phyloP scores from a whole-genome alignment of 1,140 invertebrate species.

The Pachypeltis micranthus region DNA sequence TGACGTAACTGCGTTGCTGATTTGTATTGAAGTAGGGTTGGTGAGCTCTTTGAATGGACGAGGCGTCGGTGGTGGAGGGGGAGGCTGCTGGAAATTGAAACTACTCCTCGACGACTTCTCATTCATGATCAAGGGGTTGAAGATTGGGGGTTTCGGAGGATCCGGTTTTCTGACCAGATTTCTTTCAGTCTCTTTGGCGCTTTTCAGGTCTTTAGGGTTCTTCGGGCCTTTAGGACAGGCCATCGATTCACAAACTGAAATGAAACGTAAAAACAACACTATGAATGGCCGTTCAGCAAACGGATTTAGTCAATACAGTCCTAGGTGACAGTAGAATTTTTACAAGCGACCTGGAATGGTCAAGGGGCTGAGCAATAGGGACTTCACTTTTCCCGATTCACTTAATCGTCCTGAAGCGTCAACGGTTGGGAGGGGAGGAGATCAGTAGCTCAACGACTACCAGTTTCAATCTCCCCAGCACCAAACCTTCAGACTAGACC shows the following conservation, averaged over 20 bases:
- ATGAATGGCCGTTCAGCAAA: too few relatives aligned
- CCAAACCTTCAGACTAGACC: too few relatives aligned
- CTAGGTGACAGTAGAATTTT: too few relatives aligned
- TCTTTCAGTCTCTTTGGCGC: not conserved
- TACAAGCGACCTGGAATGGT: too few relatives aligned
- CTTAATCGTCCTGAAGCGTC: too few relatives aligned
- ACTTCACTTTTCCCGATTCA: too few relatives aligned
- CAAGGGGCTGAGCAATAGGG: too few relatives aligned
- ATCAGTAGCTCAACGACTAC: too few relatives aligned
- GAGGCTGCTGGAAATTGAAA: conserved; percentile 10
- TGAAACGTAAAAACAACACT: too few relatives aligned
- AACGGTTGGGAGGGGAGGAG: too few relatives aligned
- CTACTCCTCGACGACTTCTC: not conserved
- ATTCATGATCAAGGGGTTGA: not conserved
- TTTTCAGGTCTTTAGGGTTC: not conserved
- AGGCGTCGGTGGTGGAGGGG: not conserved
- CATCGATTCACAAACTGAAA: not conserved
- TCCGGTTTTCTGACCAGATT: not conserved
- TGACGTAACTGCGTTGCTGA: conserved; percentile 29
- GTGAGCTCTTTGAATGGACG: conserved; percentile 22
- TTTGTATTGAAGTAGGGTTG: conserved; percentile 30
- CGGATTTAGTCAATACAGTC: too few relatives aligned
- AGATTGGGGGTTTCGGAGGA: not conserved
- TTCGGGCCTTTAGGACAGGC: not conserved
- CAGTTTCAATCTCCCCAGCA: too few relatives aligned